A percentile compares a stretch with the other conserved stretches of the same genome.
These are phyloP conservation scores for Microcaecilia unicolor DNA, from an alignment of 2,797 vertebrate species.

Conservation along the genomic window DNA sequence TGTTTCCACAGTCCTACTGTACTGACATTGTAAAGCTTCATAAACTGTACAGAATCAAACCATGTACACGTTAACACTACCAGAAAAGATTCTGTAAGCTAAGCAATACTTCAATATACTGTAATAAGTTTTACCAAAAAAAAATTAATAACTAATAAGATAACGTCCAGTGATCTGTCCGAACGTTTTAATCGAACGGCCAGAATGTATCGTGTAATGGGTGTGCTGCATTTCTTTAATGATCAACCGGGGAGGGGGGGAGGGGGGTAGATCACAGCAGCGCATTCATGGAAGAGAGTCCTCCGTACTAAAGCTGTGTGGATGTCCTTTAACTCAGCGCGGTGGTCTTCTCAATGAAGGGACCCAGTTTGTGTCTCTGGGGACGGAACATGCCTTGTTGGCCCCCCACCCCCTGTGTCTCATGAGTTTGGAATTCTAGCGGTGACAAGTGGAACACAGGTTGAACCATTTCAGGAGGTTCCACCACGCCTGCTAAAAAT, in stretches of 20 bases:
- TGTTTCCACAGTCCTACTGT: constrained; percentile 32
- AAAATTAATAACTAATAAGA: constrained; percentile 16
- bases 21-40: constrained; percentile 44
- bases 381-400: too few species aligned
- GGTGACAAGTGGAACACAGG: constrained; percentile 53
- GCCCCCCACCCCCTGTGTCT: constrained; percentile 39
- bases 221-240: constrained; percentile 28
- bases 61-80: constrained; percentile 39
- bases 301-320: background rate
- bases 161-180: constrained; percentile 28
- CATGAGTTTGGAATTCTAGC: constrained; percentile 55
- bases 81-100: constrained; percentile 45
- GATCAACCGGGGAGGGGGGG: constrained; percentile 10
- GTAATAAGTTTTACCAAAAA: constrained; percentile 42
- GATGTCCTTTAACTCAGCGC: constrained; percentile 7
- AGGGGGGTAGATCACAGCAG: background rate
- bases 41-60: constrained; percentile 34
- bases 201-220: constrained; percentile 41
- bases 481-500: constrained; percentile 56
- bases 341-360: constrained; percentile 25
- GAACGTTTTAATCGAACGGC: constrained; percentile 34
- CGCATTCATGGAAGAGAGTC: background rate
- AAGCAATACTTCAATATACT: constrained; percentile 73
- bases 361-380: too few species aligned
- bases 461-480: constrained; percentile 58